Conservation (phyloP, 2,888 invertebrate genomes). For the Tenthredo notha region DNA sequence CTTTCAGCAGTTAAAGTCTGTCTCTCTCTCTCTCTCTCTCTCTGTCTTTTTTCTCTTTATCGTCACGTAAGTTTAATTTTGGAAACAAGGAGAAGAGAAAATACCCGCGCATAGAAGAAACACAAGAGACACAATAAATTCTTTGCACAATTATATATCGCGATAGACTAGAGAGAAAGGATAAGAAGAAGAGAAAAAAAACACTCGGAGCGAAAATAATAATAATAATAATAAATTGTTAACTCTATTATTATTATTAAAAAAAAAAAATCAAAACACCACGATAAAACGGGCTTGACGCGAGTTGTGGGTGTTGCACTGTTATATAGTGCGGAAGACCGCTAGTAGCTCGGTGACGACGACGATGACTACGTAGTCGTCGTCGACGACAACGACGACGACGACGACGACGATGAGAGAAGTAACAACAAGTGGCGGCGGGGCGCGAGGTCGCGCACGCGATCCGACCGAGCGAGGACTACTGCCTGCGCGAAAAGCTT, state of each 20-base stretch:
- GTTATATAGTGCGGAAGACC: conserved; percentile 27
- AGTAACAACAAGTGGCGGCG: conserved; percentile 50
- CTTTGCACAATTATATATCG: neutral
- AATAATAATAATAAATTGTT: neutral
- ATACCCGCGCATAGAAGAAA: neutral
- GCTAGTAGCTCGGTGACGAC: neutral
- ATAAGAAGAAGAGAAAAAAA: neutral
- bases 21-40: conserved; percentile 20
- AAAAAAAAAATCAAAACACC: too few relatives aligned
- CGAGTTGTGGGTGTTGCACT: neutral
- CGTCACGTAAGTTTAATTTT: conserved; percentile 31
- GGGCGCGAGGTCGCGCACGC: conserved; percentile 52
- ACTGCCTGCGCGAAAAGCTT: conserved; percentile 48
- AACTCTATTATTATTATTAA: neutral
- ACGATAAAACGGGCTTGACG: neutral
- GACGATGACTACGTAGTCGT: neutral
- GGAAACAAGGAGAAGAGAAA: neutral
- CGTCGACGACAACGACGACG: neutral
- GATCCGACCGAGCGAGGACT: conserved; percentile 52
- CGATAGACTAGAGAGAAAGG: neutral
- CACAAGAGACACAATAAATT: neutral
- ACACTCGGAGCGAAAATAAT: neutral
- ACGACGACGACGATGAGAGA: neutral
- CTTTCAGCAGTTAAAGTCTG: neutral
- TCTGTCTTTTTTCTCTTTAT: conserved; percentile 48